phyloP scores from a whole-genome alignment of 2,113 vertebrate species.

The Phyllostomus discolor region DNA sequence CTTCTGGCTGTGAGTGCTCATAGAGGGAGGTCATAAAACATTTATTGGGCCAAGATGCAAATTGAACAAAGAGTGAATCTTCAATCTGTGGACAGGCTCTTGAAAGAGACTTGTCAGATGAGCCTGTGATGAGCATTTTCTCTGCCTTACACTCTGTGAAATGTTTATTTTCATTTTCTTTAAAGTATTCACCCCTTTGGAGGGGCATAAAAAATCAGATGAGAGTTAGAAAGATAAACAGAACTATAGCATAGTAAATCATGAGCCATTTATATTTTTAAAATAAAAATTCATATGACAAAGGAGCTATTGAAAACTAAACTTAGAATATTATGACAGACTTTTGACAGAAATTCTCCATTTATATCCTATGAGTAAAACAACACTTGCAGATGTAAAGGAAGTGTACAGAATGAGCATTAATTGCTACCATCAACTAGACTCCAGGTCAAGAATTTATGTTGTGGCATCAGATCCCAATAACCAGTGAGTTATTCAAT shows the following conservation, averaged over 20 bases:
- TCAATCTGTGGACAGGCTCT: constrained; percentile 79
- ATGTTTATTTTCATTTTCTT: constrained; percentile 77
- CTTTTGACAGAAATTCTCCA: neutral
- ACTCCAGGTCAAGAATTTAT: neutral
- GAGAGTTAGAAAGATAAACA: neutral
- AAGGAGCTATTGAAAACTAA: constrained; percentile 5
- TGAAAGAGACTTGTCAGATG: constrained; percentile 82
- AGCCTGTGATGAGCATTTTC: constrained; percentile 75
- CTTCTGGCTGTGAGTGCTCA: constrained; percentile 87
- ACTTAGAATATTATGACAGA: neutral
- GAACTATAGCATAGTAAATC: neutral
- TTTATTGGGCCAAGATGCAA: constrained; percentile 89
- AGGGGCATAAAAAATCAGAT: neutral
- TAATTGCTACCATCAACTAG: neutral
- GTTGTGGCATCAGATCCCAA: neutral
- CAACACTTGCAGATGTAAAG: neutral
- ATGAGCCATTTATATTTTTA: neutral
- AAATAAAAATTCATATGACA: constrained; percentile 41
- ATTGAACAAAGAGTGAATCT: constrained; percentile 84
- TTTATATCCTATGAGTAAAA: neutral
- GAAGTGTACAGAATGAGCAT: neutral
- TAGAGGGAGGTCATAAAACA: constrained; percentile 90
- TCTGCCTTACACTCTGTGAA: constrained; percentile 71
- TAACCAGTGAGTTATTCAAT: neutral
- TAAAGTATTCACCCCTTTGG: constrained; percentile 42